These are phyloP conservation scores for Ariolimax columbianus DNA, from an alignment of 2,888 invertebrate genomes.

Conservation along the genomic window DNA sequence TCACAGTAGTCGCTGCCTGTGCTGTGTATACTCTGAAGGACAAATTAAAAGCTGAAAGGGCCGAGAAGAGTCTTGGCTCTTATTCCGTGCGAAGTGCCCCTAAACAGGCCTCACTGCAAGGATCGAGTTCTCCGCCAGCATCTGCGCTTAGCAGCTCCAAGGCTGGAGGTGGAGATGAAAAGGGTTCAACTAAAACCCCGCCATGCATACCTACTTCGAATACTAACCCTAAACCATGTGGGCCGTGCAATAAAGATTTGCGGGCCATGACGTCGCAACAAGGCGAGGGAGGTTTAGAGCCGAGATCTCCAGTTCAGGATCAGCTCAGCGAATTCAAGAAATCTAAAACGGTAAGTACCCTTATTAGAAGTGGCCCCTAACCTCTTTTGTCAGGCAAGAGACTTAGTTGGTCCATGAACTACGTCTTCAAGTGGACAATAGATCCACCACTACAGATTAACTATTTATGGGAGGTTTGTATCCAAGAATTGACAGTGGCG, in stretches of 20 bases:
- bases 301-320: constrained; percentile 10
- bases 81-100: constrained; percentile 20
- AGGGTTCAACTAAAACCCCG: neutral
- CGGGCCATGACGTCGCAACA: neutral
- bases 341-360: neutral
- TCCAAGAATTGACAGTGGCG: too few relatives aligned
- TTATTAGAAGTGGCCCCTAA: too few relatives aligned
- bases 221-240: neutral
- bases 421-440: too few relatives aligned
- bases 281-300: neutral
- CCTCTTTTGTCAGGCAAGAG: too few relatives aligned
- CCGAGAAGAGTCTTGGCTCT: constrained; percentile 12
- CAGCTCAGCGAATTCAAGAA: constrained; percentile 28
- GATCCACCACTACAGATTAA: too few relatives aligned
- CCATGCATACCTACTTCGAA: neutral
- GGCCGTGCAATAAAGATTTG: neutral
- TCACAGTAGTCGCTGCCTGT: constrained; percentile 7
- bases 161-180: neutral
- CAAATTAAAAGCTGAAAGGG: constrained; percentile 21
- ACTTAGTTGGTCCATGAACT: too few relatives aligned
- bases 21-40: constrained; percentile 19
- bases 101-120: neutral
- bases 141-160: neutral
- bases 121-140: neutral
- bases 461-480: too few relatives aligned